Conservation (phyloP, 2,888 invertebrate species). For the Pardosa pseudoannulata region DNA sequence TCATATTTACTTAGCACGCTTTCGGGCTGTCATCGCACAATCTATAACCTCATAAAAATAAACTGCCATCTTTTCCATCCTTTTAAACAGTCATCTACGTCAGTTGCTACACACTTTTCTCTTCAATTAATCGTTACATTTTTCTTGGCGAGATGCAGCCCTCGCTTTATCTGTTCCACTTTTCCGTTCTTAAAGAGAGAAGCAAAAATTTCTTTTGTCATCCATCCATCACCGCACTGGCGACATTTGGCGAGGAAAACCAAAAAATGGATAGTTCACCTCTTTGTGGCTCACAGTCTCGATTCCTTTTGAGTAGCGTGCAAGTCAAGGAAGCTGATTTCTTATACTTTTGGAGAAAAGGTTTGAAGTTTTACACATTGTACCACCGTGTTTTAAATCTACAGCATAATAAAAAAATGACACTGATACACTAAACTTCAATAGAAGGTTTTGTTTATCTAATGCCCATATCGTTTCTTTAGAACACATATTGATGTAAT, state of each 20-base stretch:
- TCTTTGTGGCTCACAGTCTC: slow-evolving; percentile 39
- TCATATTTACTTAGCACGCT: too few species aligned
- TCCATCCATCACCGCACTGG: slow-evolving; percentile 50
- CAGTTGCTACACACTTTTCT: background rate
- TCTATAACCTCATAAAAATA: too few species aligned
- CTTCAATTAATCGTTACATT: background rate
- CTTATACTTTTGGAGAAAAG: too few species aligned
- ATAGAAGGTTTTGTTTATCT: too few species aligned
- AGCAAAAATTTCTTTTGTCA: slow-evolving; percentile 13
- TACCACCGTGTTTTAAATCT: too few species aligned
- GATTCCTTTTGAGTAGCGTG: slow-evolving; percentile 52
- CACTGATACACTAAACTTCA: too few species aligned
- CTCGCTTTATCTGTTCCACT: slow-evolving; percentile 4
- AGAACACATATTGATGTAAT: too few species aligned
- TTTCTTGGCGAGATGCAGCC: background rate
- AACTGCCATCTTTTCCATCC: background rate
- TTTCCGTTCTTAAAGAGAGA: slow-evolving; percentile 19
- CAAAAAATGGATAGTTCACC: slow-evolving; percentile 9
- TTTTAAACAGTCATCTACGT: background rate
- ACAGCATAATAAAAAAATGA: too few species aligned
- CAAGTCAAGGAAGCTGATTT: slow-evolving; percentile 65
- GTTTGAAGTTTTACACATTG: too few species aligned
- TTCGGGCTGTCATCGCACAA: too few species aligned
- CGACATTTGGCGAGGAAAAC: slow-evolving; percentile 6
- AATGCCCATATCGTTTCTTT: too few species aligned